Percentiles rank a stretch among this genome's conserved stretches.
phyloP scores from a whole-genome alignment of 1,140 invertebrate genomes.

The Aphaenogaster rudis region DNA sequence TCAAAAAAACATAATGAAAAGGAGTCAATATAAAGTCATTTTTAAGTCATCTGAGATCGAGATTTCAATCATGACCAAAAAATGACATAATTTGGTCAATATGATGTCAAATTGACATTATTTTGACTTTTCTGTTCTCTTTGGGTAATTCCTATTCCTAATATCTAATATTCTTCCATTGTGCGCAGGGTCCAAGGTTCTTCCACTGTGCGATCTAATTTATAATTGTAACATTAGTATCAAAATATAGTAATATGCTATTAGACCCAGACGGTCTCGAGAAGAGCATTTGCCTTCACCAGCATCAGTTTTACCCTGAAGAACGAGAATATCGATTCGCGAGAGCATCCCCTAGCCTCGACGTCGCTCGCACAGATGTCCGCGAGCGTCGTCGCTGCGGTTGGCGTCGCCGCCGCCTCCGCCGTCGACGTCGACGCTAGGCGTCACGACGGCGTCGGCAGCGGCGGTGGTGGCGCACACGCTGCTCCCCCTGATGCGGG shows the following conservation, averaged over 20 bases:
- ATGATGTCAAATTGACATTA: no score
- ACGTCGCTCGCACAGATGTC: slow-evolving; percentile 63
- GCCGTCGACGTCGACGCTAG: slow-evolving; percentile 71
- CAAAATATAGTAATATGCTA: background rate
- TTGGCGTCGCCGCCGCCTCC: slow-evolving; percentile 30
- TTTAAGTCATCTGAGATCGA: no score
- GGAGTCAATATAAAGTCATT: no score
- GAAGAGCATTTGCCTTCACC: background rate
- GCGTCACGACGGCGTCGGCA: slow-evolving; percentile 53
- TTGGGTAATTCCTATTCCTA: no score
- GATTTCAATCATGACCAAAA: no score
- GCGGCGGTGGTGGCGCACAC: slow-evolving; percentile 63
- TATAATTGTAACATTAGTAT: background rate
- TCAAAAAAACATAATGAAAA: no score
- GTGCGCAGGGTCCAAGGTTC: no score
- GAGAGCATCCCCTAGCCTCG: background rate
- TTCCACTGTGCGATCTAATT: background rate
- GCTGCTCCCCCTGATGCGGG: slow-evolving; percentile 82
- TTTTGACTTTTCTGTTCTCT: no score
- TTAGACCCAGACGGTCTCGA: background rate
- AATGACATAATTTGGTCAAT: no score
- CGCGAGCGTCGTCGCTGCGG: slow-evolving; percentile 65
- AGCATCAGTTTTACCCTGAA: slow-evolving; percentile 17
- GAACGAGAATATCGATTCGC: slow-evolving; percentile 51
- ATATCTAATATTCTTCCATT: no score